Evolutionary conservation across 1,140 invertebrate genomes (phyloP).

Genomic region (Gonatopus flavifemur): DNA sequence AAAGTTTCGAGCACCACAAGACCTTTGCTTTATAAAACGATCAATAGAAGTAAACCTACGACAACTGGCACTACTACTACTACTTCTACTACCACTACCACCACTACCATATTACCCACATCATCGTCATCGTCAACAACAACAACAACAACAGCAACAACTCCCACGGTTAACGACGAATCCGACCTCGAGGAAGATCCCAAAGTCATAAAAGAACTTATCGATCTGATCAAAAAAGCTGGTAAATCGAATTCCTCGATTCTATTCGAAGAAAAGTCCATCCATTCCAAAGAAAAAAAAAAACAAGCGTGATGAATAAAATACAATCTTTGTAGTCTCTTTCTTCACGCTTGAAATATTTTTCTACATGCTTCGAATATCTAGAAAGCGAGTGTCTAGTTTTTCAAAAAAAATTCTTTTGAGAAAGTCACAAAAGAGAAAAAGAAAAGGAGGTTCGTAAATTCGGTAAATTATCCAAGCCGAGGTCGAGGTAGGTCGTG

Average conservation of each 20-base stretch:
- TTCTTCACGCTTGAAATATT: no score
- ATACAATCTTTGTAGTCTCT: no score
- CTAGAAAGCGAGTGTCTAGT: no score
- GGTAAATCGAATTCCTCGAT: constrained; percentile 40
- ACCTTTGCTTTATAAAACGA: constrained; percentile 50
- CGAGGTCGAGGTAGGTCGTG: no score
- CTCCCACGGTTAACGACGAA: constrained; percentile 10
- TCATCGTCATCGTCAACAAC: constrained; percentile 5
- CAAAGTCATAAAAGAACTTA: constrained; percentile 79
- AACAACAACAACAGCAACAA: constrained; percentile 7
- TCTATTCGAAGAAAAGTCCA: constrained; percentile 10
- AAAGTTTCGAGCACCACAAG: constrained; percentile 41
- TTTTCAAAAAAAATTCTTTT: constrained; percentile 16
- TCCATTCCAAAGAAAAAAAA: constrained; percentile 1
- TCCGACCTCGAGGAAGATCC: constrained; percentile 71
- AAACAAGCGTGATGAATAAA: no score
- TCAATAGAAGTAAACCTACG: constrained; percentile 42
- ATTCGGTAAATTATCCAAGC: no score
- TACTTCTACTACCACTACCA: constrained; percentile 23
- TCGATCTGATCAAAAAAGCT: constrained; percentile 82
- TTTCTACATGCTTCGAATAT: neutral
- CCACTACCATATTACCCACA: constrained; percentile 13
- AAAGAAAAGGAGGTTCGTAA: no score
- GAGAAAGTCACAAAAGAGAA: no score
- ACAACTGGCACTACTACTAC: constrained; percentile 31